These are phyloP conservation scores for Netelia inedita DNA, from an alignment of 2,888 invertebrate genomes.

Conservation along the genomic window DNA sequence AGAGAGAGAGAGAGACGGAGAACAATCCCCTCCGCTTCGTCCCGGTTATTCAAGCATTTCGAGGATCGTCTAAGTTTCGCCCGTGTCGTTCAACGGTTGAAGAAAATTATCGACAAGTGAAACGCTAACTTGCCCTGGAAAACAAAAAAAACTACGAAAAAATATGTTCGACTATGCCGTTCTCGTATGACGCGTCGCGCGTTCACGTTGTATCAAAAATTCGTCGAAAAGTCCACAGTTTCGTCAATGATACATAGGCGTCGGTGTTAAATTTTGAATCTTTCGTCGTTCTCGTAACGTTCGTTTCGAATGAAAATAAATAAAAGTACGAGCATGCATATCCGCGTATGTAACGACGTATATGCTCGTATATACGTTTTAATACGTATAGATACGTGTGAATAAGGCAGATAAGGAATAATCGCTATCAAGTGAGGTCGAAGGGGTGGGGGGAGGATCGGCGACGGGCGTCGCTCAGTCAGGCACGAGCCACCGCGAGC, in stretches of 20 bases:
- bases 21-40: no score
- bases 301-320: constrained; percentile 8
- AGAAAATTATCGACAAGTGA: no score
- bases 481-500: constrained; percentile 1
- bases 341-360: background rate
- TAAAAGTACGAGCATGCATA: background rate
- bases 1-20: no score
- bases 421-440: constrained; percentile 27
- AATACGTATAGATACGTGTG: constrained; percentile 15
- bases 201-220: background rate
- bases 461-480: constrained; percentile 13
- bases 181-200: background rate
- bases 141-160: no score
- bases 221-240: background rate
- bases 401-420: constrained; percentile 44
- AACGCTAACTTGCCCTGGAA: no score
- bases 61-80: no score
- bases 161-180: no score
- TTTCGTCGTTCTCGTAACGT: background rate
- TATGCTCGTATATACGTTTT: background rate
- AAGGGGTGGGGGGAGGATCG: background rate
- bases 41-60: no score
- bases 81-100: no score
- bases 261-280: background rate
- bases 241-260: background rate